Conservation (phyloP, 2,888 invertebrate species). For the Cylloceria caligata region DNA sequence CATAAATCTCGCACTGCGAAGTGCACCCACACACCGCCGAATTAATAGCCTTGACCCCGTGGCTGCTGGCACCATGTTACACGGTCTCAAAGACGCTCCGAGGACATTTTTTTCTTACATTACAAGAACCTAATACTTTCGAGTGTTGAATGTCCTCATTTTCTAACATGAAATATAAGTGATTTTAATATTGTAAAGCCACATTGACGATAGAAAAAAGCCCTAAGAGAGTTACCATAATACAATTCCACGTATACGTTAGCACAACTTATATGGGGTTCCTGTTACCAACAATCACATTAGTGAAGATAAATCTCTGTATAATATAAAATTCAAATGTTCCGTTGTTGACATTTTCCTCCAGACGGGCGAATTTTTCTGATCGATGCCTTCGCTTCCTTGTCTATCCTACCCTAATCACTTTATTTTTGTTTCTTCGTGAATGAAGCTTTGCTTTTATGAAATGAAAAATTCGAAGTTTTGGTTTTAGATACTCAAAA, state of each 20-base stretch:
- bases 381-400: too few relatives aligned
- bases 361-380: too few relatives aligned
- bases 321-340: too few relatives aligned
- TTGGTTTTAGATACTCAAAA: too few relatives aligned
- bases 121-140: conserved; percentile 17
- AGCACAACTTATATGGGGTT: not conserved
- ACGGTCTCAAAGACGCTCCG: conserved; percentile 46
- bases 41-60: conserved; percentile 77
- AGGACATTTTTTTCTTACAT: conserved; percentile 27
- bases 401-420: too few relatives aligned
- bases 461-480: too few relatives aligned
- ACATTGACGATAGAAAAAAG: not conserved
- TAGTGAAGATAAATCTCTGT: too few relatives aligned
- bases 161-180: not conserved
- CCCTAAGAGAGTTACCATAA: not conserved
- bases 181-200: conserved; percentile 8
- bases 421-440: too few relatives aligned
- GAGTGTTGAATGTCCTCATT: conserved; percentile 5
- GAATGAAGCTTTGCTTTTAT: too few relatives aligned
- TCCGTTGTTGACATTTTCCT: too few relatives aligned
- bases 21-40: conserved; percentile 75
- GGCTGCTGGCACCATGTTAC: conserved; percentile 64
- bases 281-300: not conserved
- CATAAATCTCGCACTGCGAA: conserved; percentile 78
- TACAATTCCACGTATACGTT: not conserved